phyloP scores from a whole-genome alignment of 2,888 invertebrate species.

The Scaptomyza tumidula region DNA sequence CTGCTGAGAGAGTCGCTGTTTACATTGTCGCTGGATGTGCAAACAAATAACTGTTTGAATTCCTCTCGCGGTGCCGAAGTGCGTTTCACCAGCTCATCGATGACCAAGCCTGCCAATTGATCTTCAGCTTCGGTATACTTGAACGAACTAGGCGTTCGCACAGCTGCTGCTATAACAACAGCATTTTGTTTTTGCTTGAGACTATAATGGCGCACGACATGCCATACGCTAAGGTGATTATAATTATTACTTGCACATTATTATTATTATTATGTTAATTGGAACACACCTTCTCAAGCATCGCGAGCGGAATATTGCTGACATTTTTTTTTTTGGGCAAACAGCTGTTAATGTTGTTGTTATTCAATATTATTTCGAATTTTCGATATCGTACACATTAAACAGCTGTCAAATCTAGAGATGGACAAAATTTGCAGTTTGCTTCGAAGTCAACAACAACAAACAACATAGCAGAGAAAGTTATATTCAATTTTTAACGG shows the following conservation, averaged over 20 bases:
- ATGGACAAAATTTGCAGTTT: slow-evolving; percentile 9
- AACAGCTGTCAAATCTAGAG: slow-evolving; percentile 33
- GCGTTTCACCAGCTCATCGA: slow-evolving; percentile 91
- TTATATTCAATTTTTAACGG: slow-evolving; percentile 51
- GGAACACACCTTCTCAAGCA: slow-evolving; percentile 35
- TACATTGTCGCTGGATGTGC: slow-evolving; percentile 85
- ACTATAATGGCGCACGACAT: slow-evolving; percentile 32
- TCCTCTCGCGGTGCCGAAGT: slow-evolving; percentile 92
- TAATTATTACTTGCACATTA: background rate
- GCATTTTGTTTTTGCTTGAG: slow-evolving; percentile 86
- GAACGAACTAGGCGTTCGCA: slow-evolving; percentile 96
- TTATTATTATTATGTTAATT: background rate
- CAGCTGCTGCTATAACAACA: slow-evolving; percentile 96
- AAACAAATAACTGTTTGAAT: slow-evolving; percentile 94
- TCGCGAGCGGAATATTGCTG: slow-evolving; percentile 18
- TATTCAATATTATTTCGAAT: slow-evolving; percentile 17
- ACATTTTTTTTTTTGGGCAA: slow-evolving; percentile 24
- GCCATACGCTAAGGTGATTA: slow-evolving; percentile 26
- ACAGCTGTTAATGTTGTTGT: slow-evolving; percentile 17
- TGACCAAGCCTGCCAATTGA: slow-evolving; percentile 93
- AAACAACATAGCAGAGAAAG: slow-evolving; percentile 55
- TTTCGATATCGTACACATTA: slow-evolving; percentile 19
- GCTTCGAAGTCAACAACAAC: slow-evolving; percentile 46
- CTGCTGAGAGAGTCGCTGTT: slow-evolving; percentile 85
- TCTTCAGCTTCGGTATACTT: slow-evolving; percentile 86